Conservation (phyloP, 1,140 invertebrate genomes). For the Ceratina japonica region DNA sequence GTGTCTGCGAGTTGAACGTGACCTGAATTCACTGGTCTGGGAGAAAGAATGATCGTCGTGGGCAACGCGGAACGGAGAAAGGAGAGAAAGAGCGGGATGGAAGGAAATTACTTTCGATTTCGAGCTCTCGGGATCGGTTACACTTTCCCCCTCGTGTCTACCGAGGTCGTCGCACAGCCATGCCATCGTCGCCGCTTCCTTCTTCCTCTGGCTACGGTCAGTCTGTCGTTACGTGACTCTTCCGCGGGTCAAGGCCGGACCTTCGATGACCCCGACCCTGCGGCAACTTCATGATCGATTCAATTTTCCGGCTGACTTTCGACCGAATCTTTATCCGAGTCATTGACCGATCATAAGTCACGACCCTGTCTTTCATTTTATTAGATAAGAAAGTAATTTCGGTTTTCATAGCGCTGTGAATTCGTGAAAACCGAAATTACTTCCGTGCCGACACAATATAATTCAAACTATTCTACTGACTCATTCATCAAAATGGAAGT, state of each 20-base stretch:
- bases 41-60: constrained; percentile 69
- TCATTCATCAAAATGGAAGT: too few species aligned
- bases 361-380: too few species aligned
- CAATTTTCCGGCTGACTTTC: constrained; percentile 26
- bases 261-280: constrained; percentile 36
- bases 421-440: too few species aligned
- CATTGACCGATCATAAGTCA: too few species aligned
- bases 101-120: constrained; percentile 70
- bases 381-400: too few species aligned
- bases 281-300: constrained; percentile 32
- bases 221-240: constrained; percentile 45
- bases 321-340: neutral
- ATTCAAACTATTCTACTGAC: too few species aligned
- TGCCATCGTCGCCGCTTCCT: constrained; percentile 33
- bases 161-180: constrained; percentile 32
- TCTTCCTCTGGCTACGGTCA: constrained; percentile 34
- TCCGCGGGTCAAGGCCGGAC: constrained; percentile 39
- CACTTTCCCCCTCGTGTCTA: constrained; percentile 57
- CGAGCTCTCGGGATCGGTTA: constrained; percentile 62
- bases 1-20: constrained; percentile 67
- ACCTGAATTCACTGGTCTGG: constrained; percentile 66
- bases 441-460: too few species aligned
- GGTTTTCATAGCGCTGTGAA: too few species aligned
- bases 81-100: constrained; percentile 59
- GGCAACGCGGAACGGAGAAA: constrained; percentile 66